These are phyloP conservation scores for Poecilobothrus nobilitatus DNA, from an alignment of 2,888 invertebrate genomes.

Conservation along the genomic window DNA sequence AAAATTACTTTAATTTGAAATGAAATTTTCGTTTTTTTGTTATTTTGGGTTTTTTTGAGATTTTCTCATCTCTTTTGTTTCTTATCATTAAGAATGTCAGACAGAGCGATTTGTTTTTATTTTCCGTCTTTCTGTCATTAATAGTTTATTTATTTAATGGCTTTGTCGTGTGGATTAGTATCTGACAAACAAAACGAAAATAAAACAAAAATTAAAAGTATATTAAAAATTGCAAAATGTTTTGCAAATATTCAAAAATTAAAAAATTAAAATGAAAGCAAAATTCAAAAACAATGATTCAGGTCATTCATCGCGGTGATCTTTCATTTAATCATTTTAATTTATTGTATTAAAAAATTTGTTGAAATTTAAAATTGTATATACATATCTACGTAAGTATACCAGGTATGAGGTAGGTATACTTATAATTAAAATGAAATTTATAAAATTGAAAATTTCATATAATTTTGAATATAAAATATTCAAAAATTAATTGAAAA, in stretches of 20 bases:
- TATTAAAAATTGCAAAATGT: background rate
- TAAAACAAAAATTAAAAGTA: background rate
- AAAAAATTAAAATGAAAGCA: too few species aligned
- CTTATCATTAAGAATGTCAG: background rate
- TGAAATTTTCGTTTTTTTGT: background rate
- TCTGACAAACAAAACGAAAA: too few species aligned
- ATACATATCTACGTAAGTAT: too few species aligned
- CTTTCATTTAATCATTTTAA: background rate
- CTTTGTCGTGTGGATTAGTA: background rate
- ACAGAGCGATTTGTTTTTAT: background rate
- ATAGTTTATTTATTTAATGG: background rate
- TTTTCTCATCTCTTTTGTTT: background rate
- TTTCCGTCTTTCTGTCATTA: background rate
- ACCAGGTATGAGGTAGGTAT: too few species aligned
- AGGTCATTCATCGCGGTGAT: background rate
- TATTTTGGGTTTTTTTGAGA: background rate
- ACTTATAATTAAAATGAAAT: too few species aligned
- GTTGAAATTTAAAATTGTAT: too few species aligned
- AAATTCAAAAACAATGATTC: too few species aligned
- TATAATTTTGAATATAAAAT: too few species aligned
- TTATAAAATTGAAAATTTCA: too few species aligned
- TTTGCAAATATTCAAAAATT: background rate
- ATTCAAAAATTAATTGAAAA: too few species aligned
- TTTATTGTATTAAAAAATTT: too few species aligned
- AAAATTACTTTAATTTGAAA: background rate